These are phyloP conservation scores for Acleris emargana DNA, from an alignment of 2,888 invertebrate species.

Conservation along the genomic window DNA sequence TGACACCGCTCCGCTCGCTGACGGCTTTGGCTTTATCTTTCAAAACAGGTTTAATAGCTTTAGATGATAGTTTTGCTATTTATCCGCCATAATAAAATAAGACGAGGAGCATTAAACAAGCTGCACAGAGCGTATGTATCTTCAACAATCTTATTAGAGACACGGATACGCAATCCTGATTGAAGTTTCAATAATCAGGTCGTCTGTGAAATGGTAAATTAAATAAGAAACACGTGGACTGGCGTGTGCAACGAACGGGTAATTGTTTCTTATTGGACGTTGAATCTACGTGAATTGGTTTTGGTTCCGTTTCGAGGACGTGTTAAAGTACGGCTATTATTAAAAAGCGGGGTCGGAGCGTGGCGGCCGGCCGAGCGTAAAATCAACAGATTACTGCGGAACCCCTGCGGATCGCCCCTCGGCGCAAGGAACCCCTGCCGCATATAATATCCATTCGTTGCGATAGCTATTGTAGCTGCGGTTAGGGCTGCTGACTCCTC, in stretches of 20 bases:
- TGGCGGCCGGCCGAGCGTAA: slow-evolving; percentile 71
- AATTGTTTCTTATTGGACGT: slow-evolving; percentile 57
- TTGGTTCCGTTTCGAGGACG: slow-evolving; percentile 64
- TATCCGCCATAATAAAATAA: too few relatives aligned
- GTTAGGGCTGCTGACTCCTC: slow-evolving; percentile 69
- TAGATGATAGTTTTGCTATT: background rate
- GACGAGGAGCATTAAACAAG: too few relatives aligned
- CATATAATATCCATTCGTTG: slow-evolving; percentile 75
- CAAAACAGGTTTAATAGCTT: slow-evolving; percentile 25
- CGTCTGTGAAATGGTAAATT: slow-evolving; percentile 15
- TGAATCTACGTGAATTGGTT: slow-evolving; percentile 55
- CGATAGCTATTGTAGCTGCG: slow-evolving; percentile 73
- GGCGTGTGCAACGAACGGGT: slow-evolving; percentile 50
- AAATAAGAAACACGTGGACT: slow-evolving; percentile 9
- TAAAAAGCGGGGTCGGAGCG: slow-evolving; percentile 70
- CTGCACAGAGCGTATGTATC: background rate
- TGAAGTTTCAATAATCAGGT: background rate
- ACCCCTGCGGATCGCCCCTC: slow-evolving; percentile 63
- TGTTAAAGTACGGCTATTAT: slow-evolving; percentile 75
- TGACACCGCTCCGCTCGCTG: slow-evolving; percentile 68
- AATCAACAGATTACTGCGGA: slow-evolving; percentile 81
- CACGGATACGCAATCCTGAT: background rate
- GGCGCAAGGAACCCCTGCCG: slow-evolving; percentile 62
- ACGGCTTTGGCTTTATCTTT: slow-evolving; percentile 54
- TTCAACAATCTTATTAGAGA: background rate